phyloP scores from a whole-genome alignment of 2,888 invertebrate species.

The Anthoptus insignis region DNA sequence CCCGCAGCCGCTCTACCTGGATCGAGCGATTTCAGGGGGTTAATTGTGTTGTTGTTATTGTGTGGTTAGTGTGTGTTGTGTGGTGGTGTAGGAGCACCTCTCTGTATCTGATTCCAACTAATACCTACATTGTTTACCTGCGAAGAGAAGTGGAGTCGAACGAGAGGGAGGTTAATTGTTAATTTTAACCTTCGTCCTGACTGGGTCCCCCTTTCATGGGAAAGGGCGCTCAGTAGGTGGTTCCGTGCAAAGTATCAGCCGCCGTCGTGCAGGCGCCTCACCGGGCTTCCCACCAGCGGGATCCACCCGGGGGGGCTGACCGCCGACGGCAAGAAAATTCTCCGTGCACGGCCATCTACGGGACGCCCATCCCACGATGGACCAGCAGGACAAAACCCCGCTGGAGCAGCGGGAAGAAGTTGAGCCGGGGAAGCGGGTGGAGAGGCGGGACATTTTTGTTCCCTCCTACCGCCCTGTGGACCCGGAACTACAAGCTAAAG shows the following conservation, averaged over 20 bases:
- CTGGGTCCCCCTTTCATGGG: background rate
- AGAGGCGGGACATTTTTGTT: background rate
- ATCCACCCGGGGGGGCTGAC: background rate
- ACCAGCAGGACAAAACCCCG: background rate
- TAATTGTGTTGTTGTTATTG: no score
- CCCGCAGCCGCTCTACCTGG: no score
- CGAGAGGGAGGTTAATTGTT: no score
- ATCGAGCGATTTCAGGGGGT: no score
- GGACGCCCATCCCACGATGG: background rate
- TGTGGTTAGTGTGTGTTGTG: no score
- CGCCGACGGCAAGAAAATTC: background rate
- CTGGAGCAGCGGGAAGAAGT: no score
- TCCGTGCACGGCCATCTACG: background rate
- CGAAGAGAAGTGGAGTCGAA: no score
- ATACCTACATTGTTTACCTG: no score
- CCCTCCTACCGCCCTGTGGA: background rate
- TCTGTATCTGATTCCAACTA: no score
- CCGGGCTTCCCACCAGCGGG: slow-evolving; percentile 1
- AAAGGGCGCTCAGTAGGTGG: background rate
- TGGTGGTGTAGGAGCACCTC: no score
- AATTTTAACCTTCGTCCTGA: no score
- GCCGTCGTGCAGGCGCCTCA: background rate
- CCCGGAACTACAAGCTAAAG: background rate
- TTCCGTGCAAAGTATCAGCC: background rate
- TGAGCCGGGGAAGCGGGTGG: background rate